Base-by-base conservation (phyloP, 2,888 invertebrate genomes). In the Marronus borbonicus region DNA sequence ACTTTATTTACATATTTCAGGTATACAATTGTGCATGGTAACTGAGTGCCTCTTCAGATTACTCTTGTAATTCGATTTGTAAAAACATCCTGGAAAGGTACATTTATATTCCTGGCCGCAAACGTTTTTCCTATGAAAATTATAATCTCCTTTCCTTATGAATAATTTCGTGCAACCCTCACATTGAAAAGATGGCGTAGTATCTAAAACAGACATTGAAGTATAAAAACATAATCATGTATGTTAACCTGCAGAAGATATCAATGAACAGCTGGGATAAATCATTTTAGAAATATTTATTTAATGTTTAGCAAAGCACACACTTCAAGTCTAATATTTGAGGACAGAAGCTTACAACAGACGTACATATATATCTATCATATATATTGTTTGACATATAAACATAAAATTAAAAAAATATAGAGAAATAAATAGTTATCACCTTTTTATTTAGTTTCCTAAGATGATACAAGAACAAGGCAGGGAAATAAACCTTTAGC, bases 51-150 rank as follows among this genome's bases (percentile, higher is more conserved):
- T 68, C 66, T 52, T 78, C 36, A 78, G 39, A 62, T 70, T 65
- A 17, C 60, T 28, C 64, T 77, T 78, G 36, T 72, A 60, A 31
- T 74, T 80, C 3, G 78, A 74, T 52, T 62, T 74, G 58, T 80
- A 80, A 24, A 8, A 14, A 14, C 80, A 80, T 10, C 55, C 74
- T 8, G 39, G 20, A 10, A 49, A 52, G 4, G 80, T 70, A 39
- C 80, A 80, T 10, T 49, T 60, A 68, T 72, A 78, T 50, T 65
- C 74, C 39, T 74, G 78, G 65, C 80, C 80, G 69, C 80, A 80
- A n/a, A 78, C 28, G 70, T 76, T 69, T 66, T 65, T 76, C 49
- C 50, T 66, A 55, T 80, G 80, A 5, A 50, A 69, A 55, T 80
- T 78, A 20, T 62, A 76, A 20, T 78, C 78, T 20, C 28, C 52